Conservation (phyloP, 2,113 vertebrate genomes). For the Nycticorax nycticorax region DNA sequence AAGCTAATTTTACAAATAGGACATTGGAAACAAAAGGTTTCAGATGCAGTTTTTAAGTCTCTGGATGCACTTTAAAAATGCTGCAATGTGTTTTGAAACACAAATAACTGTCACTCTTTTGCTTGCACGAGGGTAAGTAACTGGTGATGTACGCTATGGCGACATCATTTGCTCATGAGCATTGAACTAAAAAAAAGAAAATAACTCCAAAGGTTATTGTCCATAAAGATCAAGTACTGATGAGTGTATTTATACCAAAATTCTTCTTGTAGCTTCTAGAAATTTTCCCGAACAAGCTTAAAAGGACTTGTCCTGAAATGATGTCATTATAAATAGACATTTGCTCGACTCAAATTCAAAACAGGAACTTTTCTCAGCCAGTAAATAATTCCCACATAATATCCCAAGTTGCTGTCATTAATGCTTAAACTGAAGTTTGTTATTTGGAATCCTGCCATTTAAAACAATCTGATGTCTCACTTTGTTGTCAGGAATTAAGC, state of each 20-base stretch:
- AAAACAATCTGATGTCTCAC: background rate
- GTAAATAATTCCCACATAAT: background rate
- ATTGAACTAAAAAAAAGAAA: background rate
- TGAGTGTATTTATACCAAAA: background rate
- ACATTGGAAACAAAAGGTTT: background rate
- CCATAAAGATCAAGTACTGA: background rate
- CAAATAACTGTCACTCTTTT: background rate
- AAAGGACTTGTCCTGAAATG: background rate
- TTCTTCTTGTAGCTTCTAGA: background rate
- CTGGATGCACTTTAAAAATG: background rate
- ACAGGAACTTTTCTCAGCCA: background rate
- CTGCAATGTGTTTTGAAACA: background rate
- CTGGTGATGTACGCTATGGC: background rate
- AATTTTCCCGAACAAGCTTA: background rate
- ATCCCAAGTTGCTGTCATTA: background rate
- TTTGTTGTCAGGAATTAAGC: constrained; percentile 25
- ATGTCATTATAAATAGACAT: background rate
- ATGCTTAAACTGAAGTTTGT: background rate
- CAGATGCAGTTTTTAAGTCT: background rate
- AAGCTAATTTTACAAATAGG: background rate
- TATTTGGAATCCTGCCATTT: background rate
- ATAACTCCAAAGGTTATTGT: background rate
- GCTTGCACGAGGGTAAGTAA: background rate
- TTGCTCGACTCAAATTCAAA: background rate
- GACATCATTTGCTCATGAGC: background rate